These are phyloP conservation scores for Acanthaster planci DNA, from an alignment of 35 echinoderm and acorn worm genomes.

Conservation along the genomic window DNA sequence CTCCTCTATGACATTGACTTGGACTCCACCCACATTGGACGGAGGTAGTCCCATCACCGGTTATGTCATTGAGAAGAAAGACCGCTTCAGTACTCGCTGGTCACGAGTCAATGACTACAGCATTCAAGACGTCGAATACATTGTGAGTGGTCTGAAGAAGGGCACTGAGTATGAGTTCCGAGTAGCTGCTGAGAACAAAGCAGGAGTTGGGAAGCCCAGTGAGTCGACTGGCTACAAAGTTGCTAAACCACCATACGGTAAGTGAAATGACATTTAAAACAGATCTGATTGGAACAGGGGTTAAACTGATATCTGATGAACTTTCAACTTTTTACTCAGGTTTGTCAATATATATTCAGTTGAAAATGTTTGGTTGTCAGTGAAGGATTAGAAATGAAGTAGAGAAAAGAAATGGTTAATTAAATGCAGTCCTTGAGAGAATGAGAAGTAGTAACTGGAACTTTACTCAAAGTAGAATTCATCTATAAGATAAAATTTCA, in stretches of 20 bases:
- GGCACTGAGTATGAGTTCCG: conserved; percentile 79
- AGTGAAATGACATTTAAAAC: not conserved
- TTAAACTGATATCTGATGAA: too few relatives aligned
- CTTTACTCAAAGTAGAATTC: too few relatives aligned
- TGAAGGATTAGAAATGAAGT: too few relatives aligned
- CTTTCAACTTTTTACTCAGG: too few relatives aligned
- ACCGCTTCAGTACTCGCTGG: conserved; percentile 74
- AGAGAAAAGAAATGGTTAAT: too few relatives aligned
- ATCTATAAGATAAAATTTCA: too few relatives aligned
- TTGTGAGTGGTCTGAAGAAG: conserved; percentile 66
- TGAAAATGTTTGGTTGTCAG: too few relatives aligned
- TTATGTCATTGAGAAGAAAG: conserved; percentile 80
- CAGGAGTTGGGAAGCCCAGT: conserved; percentile 75
- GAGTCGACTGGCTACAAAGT: conserved; percentile 55
- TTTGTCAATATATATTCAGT: too few relatives aligned
- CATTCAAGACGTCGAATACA: conserved; percentile 41
- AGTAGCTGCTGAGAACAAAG: conserved; percentile 81
- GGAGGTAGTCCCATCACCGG: conserved; percentile 69
- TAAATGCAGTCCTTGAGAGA: too few relatives aligned
- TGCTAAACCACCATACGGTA: conserved; percentile 82
- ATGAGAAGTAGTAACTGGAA: too few relatives aligned
- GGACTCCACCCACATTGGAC: conserved; percentile 73
- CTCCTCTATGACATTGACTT: conserved; percentile 62
- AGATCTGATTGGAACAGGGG: too few relatives aligned
- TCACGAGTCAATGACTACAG: conserved; percentile 45